Percentiles rank a stretch among this genome's conserved stretches.
Conservation (phyloP, 2,797 vertebrate genomes). For the Sebastes goodei region DNA sequence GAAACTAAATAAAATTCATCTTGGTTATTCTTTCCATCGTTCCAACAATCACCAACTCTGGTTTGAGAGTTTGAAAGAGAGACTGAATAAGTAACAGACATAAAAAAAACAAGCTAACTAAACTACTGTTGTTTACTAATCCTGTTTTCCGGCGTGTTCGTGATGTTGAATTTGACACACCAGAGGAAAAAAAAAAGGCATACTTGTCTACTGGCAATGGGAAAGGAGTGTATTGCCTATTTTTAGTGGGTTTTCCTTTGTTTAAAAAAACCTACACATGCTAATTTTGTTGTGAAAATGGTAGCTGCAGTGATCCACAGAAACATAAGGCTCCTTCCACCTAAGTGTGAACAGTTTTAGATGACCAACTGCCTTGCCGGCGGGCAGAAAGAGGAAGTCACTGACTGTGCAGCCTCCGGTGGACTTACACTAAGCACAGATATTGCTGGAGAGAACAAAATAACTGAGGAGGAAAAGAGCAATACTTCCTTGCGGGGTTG, state of each 20-base stretch:
- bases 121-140: no score
- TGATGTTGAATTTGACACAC: no score
- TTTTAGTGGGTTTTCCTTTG: not conserved
- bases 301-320: not conserved
- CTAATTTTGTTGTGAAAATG: not conserved
- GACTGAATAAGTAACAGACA: not conserved
- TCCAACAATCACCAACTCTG: not conserved
- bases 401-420: conserved; percentile 13
- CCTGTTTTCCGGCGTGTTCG: no score
- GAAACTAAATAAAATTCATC: no score
- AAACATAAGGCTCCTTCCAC: not conserved
- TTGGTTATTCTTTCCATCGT: accelerated
- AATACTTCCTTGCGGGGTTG: conserved; percentile 24
- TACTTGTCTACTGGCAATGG: no score
- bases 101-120: not conserved
- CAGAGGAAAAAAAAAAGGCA: not conserved
- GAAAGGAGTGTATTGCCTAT: not conserved
- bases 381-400: not conserved
- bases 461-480: conserved; percentile 30
- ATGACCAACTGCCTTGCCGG: conserved; percentile 5
- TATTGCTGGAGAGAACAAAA: conserved; percentile 35
- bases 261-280: not conserved
- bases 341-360: conserved; percentile 7
- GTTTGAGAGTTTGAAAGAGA: not conserved
- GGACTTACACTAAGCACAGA: not conserved